Evolutionary conservation across 2,113 vertebrate genomes (phyloP).

Genomic region (Gallinago jamesoni): DNA sequence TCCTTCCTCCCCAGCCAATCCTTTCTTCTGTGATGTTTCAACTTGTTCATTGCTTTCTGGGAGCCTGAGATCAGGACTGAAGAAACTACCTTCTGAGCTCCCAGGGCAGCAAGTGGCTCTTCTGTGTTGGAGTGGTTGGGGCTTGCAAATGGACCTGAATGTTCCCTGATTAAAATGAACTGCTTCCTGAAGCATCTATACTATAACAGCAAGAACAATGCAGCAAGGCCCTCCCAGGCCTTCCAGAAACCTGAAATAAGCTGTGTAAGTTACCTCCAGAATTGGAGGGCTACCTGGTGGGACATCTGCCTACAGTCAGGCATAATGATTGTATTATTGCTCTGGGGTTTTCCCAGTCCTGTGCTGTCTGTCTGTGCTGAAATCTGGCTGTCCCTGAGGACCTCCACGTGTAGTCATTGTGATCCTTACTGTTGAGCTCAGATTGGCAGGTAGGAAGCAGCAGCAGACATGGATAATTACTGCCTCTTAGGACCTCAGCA

Average conservation of each 20-base stretch:
- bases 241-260: not conserved
- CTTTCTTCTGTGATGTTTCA: not conserved
- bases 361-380: not conserved
- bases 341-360: not conserved
- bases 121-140: not conserved
- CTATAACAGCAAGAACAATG: not conserved
- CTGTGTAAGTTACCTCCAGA: not conserved
- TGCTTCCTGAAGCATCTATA: not conserved
- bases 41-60: not conserved
- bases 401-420: accelerated
- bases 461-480: too few species aligned
- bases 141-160: not conserved
- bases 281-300: not conserved
- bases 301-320: too few species aligned
- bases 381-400: not conserved
- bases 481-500: not conserved
- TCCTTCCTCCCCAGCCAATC: not conserved
- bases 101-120: not conserved
- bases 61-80: not conserved
- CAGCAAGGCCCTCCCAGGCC: not conserved
- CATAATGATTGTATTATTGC: not conserved
- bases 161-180: not conserved
- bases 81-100: not conserved
- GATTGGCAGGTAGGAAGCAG: not conserved
- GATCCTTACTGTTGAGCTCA: not conserved